Evolutionary conservation across 1,140 invertebrate species (phyloP).

Genomic region (Drosophila bocqueti): DNA sequence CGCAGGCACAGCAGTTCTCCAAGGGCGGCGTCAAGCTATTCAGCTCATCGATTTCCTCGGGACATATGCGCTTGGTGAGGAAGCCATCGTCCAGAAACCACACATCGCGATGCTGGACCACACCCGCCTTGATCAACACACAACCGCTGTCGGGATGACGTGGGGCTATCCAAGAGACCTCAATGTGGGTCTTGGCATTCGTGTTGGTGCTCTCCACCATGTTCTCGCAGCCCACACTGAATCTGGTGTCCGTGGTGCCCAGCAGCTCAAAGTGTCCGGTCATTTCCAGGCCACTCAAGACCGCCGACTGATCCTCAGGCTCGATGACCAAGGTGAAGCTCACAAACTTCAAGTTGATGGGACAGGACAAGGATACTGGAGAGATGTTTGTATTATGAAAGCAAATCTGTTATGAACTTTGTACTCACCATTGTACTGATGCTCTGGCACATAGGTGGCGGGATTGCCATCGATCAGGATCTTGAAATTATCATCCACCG

Average conservation of each 20-base stretch:
- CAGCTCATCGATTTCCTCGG: slow-evolving; percentile 89
- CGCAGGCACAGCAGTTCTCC: slow-evolving; percentile 94
- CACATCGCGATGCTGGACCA: slow-evolving; percentile 92
- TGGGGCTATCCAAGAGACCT: slow-evolving; percentile 92
- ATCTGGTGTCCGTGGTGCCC: slow-evolving; percentile 88
- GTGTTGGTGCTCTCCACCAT: slow-evolving; percentile 90
- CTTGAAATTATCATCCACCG: slow-evolving; percentile 86
- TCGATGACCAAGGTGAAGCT: slow-evolving; percentile 90
- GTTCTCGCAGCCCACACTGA: slow-evolving; percentile 91
- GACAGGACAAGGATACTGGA: slow-evolving; percentile 68
- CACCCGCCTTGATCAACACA: slow-evolving; percentile 90
- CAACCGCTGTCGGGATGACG: slow-evolving; percentile 90
- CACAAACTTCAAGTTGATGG: slow-evolving; percentile 87
- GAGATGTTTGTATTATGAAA: background rate
- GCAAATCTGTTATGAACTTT: fast-evolving
- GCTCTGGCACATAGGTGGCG: slow-evolving; percentile 88
- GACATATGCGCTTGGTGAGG: slow-evolving; percentile 91
- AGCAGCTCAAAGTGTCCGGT: slow-evolving; percentile 87
- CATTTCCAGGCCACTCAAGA: slow-evolving; percentile 67
- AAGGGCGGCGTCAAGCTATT: slow-evolving; percentile 89
- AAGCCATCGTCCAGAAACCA: slow-evolving; percentile 95
- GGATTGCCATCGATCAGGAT: slow-evolving; percentile 88
- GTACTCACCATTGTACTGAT: slow-evolving; percentile 87
- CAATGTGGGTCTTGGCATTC: slow-evolving; percentile 89
- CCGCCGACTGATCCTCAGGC: slow-evolving; percentile 80